These are phyloP conservation scores for Melopsittacus undulatus DNA, from an alignment of 2,797 vertebrate species.

Conservation along the genomic window DNA sequence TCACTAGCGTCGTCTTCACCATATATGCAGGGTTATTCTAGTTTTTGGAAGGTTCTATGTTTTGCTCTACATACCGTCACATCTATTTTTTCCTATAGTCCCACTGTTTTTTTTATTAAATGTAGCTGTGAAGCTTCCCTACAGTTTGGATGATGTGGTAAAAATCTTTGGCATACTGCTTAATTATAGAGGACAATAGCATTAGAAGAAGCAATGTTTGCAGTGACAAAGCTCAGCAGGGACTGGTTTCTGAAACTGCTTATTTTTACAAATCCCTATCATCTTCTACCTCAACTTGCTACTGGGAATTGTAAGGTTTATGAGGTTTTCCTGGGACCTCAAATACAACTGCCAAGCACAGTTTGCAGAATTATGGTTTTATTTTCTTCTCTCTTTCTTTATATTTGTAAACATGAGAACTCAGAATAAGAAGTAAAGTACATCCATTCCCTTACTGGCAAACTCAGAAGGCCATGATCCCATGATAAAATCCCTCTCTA, in stretches of 20 bases:
- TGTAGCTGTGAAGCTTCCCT: background rate
- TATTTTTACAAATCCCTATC: background rate
- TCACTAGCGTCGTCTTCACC: accelerated
- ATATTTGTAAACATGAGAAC: background rate
- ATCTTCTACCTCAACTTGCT: background rate
- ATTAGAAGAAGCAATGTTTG: background rate
- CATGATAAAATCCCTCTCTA: background rate
- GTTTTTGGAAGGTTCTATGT: background rate
- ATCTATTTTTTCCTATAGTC: background rate
- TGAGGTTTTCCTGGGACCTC: background rate
- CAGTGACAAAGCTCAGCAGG: background rate
- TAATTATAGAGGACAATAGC: background rate
- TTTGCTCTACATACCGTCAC: background rate
- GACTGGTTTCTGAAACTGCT: background rate
- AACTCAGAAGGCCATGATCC: background rate
- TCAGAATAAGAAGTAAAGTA: background rate
- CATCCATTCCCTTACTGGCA: background rate
- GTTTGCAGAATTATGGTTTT: background rate
- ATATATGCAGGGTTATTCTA: background rate
- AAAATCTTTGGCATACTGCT: background rate
- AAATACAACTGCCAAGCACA: background rate
- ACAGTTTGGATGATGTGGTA: background rate
- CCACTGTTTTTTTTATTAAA: accelerated
- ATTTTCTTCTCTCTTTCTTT: background rate
- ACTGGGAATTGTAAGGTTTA: background rate